Evolutionary conservation across 2,888 invertebrate genomes (phyloP), one percentile per base, ranked within the genome.

Genomic region (Mellilla xanthometata): DNA sequence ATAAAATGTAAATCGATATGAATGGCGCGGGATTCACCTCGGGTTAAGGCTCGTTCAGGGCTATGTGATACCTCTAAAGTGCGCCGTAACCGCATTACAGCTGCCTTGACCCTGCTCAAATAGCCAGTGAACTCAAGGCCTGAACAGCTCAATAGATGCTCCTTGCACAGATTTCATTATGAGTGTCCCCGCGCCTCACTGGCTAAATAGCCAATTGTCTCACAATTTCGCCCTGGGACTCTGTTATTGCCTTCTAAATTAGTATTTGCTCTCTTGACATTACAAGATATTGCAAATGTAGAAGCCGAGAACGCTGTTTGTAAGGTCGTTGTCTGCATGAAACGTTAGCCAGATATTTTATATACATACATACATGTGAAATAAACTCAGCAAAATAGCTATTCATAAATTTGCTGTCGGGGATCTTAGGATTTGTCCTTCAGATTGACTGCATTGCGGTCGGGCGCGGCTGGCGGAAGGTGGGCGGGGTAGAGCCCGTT

Each of bases 381-480:
- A n/a, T n/a, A n/a, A n/a, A n/a, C n/a, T n/a, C n/a, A n/a, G n/a
- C n/a, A n/a, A n/a, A n/a, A n/a, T n/a, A n/a, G n/a, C n/a, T n/a
- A n/a, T 24, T 24, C 2, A 24, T 19, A 54, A 52, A 33, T 28
- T 36, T 34, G 26, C 35, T 23, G 47, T 53, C 45, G 49, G 67
- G 69, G 57, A 59, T 65, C 72, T 58, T 76, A 69, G 58, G 57
- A 58, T 60, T 63, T 61, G 77, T 76, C 76, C 76, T 76, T 81
- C 75, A 76, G 72, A 72, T 76, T 72, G 72, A 75, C 88, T 86
- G 88, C 88, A 88, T 76, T 87, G 87, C 88, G 86, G 68, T 54
- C 58, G 70, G 66, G 74, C 60, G 67, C 62, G 73, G 66, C 66
- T 62, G 64, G 43, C 43, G 41, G 12, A 49, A 49, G 55, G 61